Evolutionary conservation across 2,113 vertebrate genomes (phyloP).

Genomic region (Coracopsis vasa): DNA sequence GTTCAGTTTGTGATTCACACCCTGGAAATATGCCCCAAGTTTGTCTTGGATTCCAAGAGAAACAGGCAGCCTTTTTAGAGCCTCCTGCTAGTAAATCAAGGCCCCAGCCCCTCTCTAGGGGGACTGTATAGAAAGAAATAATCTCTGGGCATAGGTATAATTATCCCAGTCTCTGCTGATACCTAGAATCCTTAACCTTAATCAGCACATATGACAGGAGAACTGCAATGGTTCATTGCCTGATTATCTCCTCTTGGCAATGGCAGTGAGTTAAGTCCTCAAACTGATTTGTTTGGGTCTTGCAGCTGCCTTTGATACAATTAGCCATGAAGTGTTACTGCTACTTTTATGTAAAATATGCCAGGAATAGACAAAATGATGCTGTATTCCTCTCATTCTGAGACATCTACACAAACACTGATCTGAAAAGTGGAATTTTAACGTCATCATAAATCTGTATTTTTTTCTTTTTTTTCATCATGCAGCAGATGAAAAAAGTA

Average conservation of each 20-base stretch:
- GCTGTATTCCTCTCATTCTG: background rate
- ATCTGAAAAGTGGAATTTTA: background rate
- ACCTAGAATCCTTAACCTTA: background rate
- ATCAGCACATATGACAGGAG: background rate
- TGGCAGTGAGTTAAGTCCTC: background rate
- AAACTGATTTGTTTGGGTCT: conserved; percentile 19
- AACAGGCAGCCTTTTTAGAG: background rate
- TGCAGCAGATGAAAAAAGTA: background rate
- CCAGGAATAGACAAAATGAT: background rate
- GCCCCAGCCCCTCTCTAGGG: background rate
- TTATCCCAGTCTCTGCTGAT: background rate
- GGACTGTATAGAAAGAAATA: background rate
- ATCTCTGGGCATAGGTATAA: background rate
- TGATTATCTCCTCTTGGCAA: background rate
- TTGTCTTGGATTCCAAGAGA: background rate
- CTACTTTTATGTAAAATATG: background rate
- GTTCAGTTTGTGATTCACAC: background rate
- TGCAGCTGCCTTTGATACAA: conserved; percentile 13
- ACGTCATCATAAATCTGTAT: background rate
- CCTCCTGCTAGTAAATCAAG: background rate
- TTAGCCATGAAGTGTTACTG: background rate
- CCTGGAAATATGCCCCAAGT: background rate
- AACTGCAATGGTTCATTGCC: background rate
- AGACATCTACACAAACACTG: background rate
- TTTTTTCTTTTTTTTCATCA: background rate